Base-by-base conservation (phyloP, 2,113 vertebrate genomes). In the Xyliphius kryptos region DNA sequence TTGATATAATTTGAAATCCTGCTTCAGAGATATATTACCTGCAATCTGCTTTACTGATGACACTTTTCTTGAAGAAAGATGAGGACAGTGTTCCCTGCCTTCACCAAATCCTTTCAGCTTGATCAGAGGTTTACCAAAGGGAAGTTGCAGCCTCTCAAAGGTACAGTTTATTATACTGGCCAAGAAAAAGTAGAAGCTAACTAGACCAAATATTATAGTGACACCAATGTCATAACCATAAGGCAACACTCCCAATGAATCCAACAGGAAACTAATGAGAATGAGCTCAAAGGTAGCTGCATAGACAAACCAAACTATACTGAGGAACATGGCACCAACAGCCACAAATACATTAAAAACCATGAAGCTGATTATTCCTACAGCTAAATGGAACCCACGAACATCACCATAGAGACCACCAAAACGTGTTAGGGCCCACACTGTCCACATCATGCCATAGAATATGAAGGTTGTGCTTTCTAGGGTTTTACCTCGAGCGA, bases 101-200 rank as follows among this genome's bases (percentile, higher is more conserved):
- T 80, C 83, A 7, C 86, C 71, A 0, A 78, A 77, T 6, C 90
- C 89, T 1, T 75, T 76, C 17, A 93, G 77, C 68, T 75, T 90
- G 52, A 92, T 71, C 11, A 92, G 0, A 54, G 90, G 82, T 13
- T 73, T 68, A 2, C 92, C 91, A 36, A 89, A 19, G 2, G 90
- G 90, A 10, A 95, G 74, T 56, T 80, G 86, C 17, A 86, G 86
- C 1, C 75, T 78, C 75, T 90, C 72, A 47, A 93, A 91, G 59
- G 71, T 85, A 66, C 78, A 80, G 72, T 80, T 91, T 69, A 84
- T 83, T 56, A 93, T 77, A 56, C 86, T 75, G 1, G 89, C 86
- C 54, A 91, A 68, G 77, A 95, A 95, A 78, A 88, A 90, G 73
- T 93, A 95, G 57, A 93, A 95, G 77, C 91, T 90, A 72, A 91